These are phyloP conservation scores for Hippocampus barbouri DNA, from an alignment of 2,113 vertebrate genomes.

Conservation along the genomic window DNA sequence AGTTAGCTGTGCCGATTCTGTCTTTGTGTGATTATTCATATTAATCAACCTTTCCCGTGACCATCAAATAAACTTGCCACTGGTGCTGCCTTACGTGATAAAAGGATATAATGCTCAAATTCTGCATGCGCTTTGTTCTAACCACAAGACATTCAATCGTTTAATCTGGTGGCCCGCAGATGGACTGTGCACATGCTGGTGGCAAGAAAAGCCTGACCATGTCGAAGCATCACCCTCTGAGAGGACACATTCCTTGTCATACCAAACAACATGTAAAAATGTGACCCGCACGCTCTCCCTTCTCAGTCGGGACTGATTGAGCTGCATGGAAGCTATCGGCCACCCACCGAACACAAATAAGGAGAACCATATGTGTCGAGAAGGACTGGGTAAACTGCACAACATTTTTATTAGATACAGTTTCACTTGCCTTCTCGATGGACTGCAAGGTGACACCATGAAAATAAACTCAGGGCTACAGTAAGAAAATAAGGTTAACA, in stretches of 20 bases:
- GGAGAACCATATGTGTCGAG: constrained; percentile 73
- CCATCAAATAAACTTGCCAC: constrained; percentile 12
- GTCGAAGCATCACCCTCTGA: constrained; percentile 37
- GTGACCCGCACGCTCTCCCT: constrained; percentile 68
- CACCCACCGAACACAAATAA: constrained; percentile 73
- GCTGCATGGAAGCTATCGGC: constrained; percentile 67
- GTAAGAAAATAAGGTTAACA: constrained; percentile 53
- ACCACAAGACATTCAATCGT: constrained; percentile 20
- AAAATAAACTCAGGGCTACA: constrained; percentile 68
- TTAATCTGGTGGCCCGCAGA: constrained; percentile 2
- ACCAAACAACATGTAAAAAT: constrained; percentile 73
- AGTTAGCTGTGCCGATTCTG: not conserved
- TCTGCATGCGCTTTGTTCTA: constrained; percentile 36
- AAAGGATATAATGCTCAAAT: constrained; percentile 43
- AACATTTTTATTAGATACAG: constrained; percentile 79
- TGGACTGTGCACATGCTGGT: constrained; percentile 44
- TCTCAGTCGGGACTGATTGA: constrained; percentile 69
- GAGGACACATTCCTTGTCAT: constrained; percentile 69
- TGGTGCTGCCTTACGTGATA: constrained; percentile 52
- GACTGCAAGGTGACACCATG: constrained; percentile 74
- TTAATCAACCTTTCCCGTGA: not conserved
- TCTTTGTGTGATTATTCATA: not conserved
- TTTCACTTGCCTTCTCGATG: constrained; percentile 71
- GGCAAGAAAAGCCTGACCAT: constrained; percentile 44
- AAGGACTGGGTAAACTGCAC: constrained; percentile 78